These are phyloP conservation scores for Carollia perspicillata DNA, from an alignment of 2,113 vertebrate species.

Conservation along the genomic window DNA sequence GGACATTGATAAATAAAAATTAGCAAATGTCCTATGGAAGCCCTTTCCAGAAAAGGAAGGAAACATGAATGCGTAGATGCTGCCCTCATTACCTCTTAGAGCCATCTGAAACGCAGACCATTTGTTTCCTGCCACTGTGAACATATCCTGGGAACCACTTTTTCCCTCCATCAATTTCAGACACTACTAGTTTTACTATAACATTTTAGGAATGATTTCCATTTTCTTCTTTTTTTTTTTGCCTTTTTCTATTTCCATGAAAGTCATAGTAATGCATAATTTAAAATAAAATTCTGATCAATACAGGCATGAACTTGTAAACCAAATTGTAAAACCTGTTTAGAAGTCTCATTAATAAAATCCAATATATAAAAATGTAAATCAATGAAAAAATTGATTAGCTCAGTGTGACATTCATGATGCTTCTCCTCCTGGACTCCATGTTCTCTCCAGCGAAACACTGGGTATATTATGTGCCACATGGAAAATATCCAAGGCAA, in stretches of 20 bases:
- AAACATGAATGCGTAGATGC: background rate
- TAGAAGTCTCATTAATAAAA: constrained; percentile 39
- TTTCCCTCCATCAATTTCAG: background rate
- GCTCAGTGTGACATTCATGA: constrained; percentile 32
- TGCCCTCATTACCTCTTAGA: background rate
- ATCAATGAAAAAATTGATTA: constrained; percentile 5
- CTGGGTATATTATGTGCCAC: background rate
- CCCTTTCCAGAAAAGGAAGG: background rate
- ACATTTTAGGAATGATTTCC: background rate
- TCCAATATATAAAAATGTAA: background rate
- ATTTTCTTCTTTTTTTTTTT: background rate
- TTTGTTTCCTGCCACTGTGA: background rate
- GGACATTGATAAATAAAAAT: background rate
- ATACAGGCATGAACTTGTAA: background rate
- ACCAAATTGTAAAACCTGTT: constrained; percentile 35
- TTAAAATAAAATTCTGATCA: constrained; percentile 36
- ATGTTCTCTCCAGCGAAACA: background rate
- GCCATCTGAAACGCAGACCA: background rate
- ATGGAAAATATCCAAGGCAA: background rate
- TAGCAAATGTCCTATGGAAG: background rate
- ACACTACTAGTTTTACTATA: background rate
- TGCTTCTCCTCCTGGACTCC: background rate
- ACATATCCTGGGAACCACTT: background rate
- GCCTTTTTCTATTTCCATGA: background rate
- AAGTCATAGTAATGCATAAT: background rate